These are phyloP conservation scores for Poeciliopsis turrubarensis DNA, from an alignment of 2,113 vertebrate genomes.

Conservation along the genomic window DNA sequence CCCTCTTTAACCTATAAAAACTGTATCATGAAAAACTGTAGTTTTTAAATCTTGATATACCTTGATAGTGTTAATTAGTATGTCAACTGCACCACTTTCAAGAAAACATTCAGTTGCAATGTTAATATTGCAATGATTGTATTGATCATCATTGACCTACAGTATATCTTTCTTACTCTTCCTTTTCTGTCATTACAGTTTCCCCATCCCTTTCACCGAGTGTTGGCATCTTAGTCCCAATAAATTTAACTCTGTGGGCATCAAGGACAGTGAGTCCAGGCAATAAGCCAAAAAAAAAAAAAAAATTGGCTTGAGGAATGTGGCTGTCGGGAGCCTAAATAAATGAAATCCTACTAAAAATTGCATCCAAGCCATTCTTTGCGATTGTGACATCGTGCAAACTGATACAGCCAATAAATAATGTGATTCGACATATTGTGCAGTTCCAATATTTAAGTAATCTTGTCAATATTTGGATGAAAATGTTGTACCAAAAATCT, in stretches of 20 bases:
- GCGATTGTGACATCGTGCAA: no score
- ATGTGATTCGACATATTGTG: no score
- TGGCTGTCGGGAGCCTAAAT: no score
- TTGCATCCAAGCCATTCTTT: no score
- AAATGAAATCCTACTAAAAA: no score
- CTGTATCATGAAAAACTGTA: neutral
- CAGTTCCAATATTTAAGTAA: no score
- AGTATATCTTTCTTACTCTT: neutral
- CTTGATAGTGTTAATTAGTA: neutral
- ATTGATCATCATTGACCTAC: neutral
- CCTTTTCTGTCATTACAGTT: neutral
- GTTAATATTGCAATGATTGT: neutral
- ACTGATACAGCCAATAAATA: no score
- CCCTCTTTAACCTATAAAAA: neutral
- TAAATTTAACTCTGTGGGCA: neutral
- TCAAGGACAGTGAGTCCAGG: no score
- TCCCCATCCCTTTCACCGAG: neutral
- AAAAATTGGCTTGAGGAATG: no score
- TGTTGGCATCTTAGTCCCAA: neutral
- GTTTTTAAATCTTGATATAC: neutral
- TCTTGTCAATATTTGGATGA: neutral
- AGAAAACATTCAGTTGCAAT: neutral
- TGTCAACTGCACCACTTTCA: neutral
- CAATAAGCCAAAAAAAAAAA: no score
- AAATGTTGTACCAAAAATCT: conserved; percentile 16